Conservation (phyloP, 2,797 vertebrate genomes). For the Pseudomugil tenellus region DNA sequence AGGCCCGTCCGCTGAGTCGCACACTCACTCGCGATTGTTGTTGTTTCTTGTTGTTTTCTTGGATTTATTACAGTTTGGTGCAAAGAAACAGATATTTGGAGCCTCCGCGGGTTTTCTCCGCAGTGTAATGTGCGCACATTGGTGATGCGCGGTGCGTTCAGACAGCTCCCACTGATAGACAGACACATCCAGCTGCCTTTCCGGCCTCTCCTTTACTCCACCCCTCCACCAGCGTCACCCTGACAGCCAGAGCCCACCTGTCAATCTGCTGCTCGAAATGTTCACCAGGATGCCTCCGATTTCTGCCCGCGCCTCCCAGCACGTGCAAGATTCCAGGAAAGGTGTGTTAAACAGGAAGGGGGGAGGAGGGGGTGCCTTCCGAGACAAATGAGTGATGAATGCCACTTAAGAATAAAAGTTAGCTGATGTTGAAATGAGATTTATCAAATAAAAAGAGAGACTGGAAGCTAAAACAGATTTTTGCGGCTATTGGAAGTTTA, state of each 20-base stretch:
- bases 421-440: not conserved
- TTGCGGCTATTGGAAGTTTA: not conserved
- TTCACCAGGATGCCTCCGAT: constrained; percentile 85
- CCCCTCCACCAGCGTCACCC: constrained; percentile 98
- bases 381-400: constrained; percentile 35
- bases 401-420: constrained; percentile 1
- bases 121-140: constrained; percentile 89
- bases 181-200: constrained; percentile 98
- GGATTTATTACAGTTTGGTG: constrained; percentile 73
- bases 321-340: not conserved
- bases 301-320: constrained; percentile 18
- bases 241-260: constrained; percentile 99
- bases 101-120: constrained; percentile 81
- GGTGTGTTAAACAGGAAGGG: too few species aligned
- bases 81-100: constrained; percentile 74
- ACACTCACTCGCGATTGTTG: not conserved
- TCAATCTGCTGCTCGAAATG: constrained; percentile 96
- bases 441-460: not conserved
- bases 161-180: constrained; percentile 99
- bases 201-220: constrained; percentile 95
- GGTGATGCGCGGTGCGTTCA: constrained; percentile 92
- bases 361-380: not conserved
- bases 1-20: constrained; percentile 41
- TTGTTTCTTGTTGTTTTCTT: constrained; percentile 18
- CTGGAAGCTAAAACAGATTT: not conserved